Base-by-base conservation (phyloP, 92 coral and sea anemone species). In the Pocillopora grandis region DNA sequence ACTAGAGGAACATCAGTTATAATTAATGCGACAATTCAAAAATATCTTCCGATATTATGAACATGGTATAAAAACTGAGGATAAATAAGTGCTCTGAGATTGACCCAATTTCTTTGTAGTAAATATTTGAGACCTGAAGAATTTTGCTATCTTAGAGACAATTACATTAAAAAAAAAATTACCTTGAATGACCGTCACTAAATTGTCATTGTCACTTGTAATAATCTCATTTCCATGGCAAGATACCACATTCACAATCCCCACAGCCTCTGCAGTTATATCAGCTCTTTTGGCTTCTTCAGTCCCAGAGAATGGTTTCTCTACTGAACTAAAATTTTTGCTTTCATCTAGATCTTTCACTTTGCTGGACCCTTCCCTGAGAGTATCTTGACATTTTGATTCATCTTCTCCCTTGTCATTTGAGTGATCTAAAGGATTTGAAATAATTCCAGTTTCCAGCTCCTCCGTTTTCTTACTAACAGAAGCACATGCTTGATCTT, bases 171-270 rank as follows among this genome's bases (percentile, higher is more conserved):
- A 27, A 42, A 42, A 42, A 42, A 42, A 42, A 42, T 63, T 63
- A 78, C 82, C 82, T 78, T 78, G 72, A 20, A 78, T 48, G 9
- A 78, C 82, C 48, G 82, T 78, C 11, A 56, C 63, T 81, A 71
- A 81, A 81, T 36, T 71, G 69, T 66, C 14, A 21, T 71, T 68
- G 42, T 36, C 60, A 14, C 27, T 61, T 37, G 66, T 81, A 19
- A 67, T 69, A 63, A 68, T 69, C 5, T 16, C 55, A 33, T 37
- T 35, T 69, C 74, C 74, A 42, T 42, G 52, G 52, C 52, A 42
- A 42, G 17, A 33, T 49, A 33, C 31, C 31, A 27, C 31, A 27
- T 27, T 31, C 17, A 52, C 56, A 65, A 35, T 64, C 82, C 12
- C 58, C 16, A 37, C 52, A 23, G 7, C 10, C 2, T 37, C 66